Evolutionary conservation across 2,797 vertebrate genomes (phyloP).

Genomic region (Cygnus olor): DNA sequence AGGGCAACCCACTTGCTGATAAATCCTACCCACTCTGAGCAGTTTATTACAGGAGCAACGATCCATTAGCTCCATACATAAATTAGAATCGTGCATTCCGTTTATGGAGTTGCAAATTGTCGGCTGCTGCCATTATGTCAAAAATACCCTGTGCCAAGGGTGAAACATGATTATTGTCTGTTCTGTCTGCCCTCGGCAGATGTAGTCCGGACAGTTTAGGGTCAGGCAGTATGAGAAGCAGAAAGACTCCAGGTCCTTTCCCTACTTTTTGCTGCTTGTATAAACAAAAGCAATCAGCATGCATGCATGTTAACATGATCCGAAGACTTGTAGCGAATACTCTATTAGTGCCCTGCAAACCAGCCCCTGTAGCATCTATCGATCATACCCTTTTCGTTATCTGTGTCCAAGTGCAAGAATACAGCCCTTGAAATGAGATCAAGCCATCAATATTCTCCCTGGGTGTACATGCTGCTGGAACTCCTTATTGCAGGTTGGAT

Average conservation of each 20-base stretch:
- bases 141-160: conserved; percentile 2
- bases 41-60: conserved; percentile 65
- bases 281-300: conserved; percentile 3
- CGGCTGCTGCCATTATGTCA: conserved; percentile 40
- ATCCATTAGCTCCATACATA: conserved; percentile 68
- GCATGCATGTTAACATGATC: neutral
- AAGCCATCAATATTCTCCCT: conserved; percentile 28
- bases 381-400: neutral
- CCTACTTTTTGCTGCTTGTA: neutral
- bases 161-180: neutral
- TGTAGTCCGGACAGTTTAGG: conserved; percentile 12
- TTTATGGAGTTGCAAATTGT: conserved; percentile 65
- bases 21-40: conserved; percentile 47
- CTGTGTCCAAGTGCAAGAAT: neutral
- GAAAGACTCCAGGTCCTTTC: neutral
- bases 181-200: neutral
- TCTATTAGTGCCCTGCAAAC: neutral
- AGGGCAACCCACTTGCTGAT: conserved; percentile 61
- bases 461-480: neutral
- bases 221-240: neutral
- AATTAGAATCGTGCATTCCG: conserved; percentile 38
- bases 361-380: neutral
- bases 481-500: conserved; percentile 1
- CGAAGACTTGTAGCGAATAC: neutral
- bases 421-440: neutral